Evolutionary conservation across 2,888 invertebrate genomes (phyloP), one percentile per base, ranked within the genome.

Genomic region (Gortyna flavago): DNA sequence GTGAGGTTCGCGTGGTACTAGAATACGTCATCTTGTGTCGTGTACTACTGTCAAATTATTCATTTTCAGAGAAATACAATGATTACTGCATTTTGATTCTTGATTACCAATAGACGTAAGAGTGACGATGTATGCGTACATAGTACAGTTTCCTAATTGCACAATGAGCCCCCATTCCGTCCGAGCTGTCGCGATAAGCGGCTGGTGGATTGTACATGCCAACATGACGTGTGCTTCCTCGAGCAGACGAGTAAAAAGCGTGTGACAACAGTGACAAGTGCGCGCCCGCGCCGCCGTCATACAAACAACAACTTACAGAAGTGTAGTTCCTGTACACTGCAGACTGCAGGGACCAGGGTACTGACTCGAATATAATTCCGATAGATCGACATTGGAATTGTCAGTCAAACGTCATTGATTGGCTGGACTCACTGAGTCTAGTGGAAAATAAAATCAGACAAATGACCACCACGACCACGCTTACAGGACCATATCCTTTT

Each of bases 181-280:
- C 54, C 11, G 35, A 66, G 59, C 66, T 44, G 59, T 8, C 35
- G 54, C 54, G 35, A 44, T 35, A 48, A 62, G 61, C 48, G 35
- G 13, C 35, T 21, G 64, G 18, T 61, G 51, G 57, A 18, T 68
- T 41, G 32, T 18, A 41, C 11, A 4, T 41, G 25, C n/a, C 11
- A 11, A 73, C 32, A 35, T 59, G 44, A n/a, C 44, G 32, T 2
- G 54, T 32, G 70, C 71, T 71, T 71, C 70, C 38, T 77, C 38
- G 57, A 79, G 7, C 54, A 41, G 38, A 66, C 13, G 32, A 67
- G 65, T 73, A 65, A 48, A 68, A 57, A 79, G 65, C 41, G 44
- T 59, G n/a, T n/a, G n/a, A n/a, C n/a, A n/a, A n/a, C n/a, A n/a
- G 57, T 71, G 73, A 78, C 44, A n/a, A 38, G 21, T 6, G n/a